Base-by-base conservation (phyloP, 2,888 invertebrate species). In the Penaeus monodon region DNA sequence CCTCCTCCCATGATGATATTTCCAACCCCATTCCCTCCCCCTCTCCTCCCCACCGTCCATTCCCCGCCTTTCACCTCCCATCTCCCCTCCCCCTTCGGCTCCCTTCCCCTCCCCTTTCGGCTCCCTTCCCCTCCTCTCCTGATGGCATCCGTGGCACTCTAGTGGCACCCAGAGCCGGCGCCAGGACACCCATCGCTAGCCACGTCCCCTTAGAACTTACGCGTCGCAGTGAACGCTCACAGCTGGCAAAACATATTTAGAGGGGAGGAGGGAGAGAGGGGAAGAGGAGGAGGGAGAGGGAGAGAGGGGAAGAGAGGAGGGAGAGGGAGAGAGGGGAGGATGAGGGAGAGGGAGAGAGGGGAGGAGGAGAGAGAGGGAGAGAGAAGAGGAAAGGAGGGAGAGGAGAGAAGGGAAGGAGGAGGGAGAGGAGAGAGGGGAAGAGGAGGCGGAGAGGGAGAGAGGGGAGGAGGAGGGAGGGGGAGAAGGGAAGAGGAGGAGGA, bases 131-230 rank as follows among this genome's bases (percentile, higher is more conserved):
- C 63, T 38, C 76, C 74, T 33, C 76, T 64, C 78, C 83, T 49
- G 63, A 76, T 83, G 83, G 83, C 76, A 83, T 83, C 76, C 74
- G 44, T 57, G 64, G 83, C 83, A 83, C 65, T 83, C 63, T 20
- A 65, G 65, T 49, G 29, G 74, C 29, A 38, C 64, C 76, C 33
- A 38, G 33, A 17, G 57, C 76, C 76, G 76, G 83, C 83, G 83
- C 83, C 83, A 49, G 24, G 64, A 83, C 76, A n/a, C 74, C 83
- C 83, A 83, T 83, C 74, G 20, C 74, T 76, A 70, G 33, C 73
- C 27, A 44, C 77, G 20, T 33, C 17, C 22, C 22, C 38, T 77
- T 14, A 22, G 77, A n/a, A 24, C 77, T 77, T 38, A 17, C 70
- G 70, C 70, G 70, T 29, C 20, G n/a, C n/a, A n/a, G 29, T 14